Evolutionary conservation across 1,140 invertebrate genomes (phyloP), one percentile per base, ranked within the genome.

Genomic region (Pygmarrhopalites habei): DNA sequence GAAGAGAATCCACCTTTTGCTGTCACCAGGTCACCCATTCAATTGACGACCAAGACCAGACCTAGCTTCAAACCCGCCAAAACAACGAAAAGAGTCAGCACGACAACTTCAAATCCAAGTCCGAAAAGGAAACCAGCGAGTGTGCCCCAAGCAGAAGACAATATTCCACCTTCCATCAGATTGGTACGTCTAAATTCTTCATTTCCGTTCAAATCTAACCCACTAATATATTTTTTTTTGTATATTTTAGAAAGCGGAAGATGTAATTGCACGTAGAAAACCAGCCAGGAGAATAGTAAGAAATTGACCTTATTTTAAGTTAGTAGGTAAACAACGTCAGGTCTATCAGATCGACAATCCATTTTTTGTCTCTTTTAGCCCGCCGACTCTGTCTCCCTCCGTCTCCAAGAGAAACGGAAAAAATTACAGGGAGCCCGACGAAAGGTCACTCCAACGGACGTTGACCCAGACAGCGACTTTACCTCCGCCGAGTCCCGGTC

Each of bases 231-330:
- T n/a, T n/a, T n/a, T n/a, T n/a, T n/a, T n/a, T n/a, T n/a, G n/a
- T n/a, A n/a, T n/a, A n/a, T n/a, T n/a, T n/a, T n/a, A n/a, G n/a
- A 58, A 60, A 23, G 56, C 69, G 7, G 62, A 68, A 35, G 69
- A 71, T 55, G 69, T 71, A 5, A 26, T 71, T 21, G 26, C 39
- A 28, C 66, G 65, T 47, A 32, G 69, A 25, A 68, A 71, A 39
- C 69, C 69, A 12, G 66, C 69, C 4, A 43, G 69, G 23, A n/a
- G 69, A 32, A 68, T 71, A n/a, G n/a, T n/a, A n/a, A n/a, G n/a
- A n/a, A n/a, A n/a, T n/a, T n/a, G n/a, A n/a, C n/a, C n/a, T n/a
- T n/a, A n/a, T n/a, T n/a, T n/a, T n/a, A n/a, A n/a, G n/a, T n/a
- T n/a, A n/a, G n/a, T n/a, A n/a, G n/a, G n/a, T n/a, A n/a, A n/a